Evolutionary conservation across 2,888 invertebrate genomes (phyloP), one percentile per base, ranked within the genome.

Genomic region (Harpagoxenus sublaevis): DNA sequence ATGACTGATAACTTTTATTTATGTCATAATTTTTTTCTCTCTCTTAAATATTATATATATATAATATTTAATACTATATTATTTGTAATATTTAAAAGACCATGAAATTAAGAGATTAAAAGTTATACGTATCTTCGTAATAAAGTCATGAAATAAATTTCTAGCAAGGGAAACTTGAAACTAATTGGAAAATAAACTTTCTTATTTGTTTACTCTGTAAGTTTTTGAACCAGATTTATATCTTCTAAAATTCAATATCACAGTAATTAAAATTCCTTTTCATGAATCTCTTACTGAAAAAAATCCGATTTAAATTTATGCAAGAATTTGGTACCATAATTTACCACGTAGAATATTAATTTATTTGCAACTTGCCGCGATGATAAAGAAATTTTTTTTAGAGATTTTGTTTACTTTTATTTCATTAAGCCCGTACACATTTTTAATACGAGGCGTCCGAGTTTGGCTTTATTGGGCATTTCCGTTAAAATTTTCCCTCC

Each of bases 401-500:
- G 18, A 39, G 10, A 39, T 65, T n/a, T 31, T 12, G 1, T 66
- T 31, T 15, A 9, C 2, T 28, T 28, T 45, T 48, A 45, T 60
- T 73, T 60, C 18, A 62, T 73, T 45, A 12, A 23, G 0, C 4
- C n/a, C 0, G 1, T 23, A 1, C 4, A 57, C 1, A 45, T 28
- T 60, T 48, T 73, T 48, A 18, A 48, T 18, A 48, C n/a, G n/a
- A 45, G 10, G 12, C 35, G 9, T 35, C 31, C 45, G 48, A 68
- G 57, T 73, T 45, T 9, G 57, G 23, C 45, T 70, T 71, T 35
- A 83, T 84, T 77, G 45, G 65, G 60, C 77, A 87, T 88, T 89
- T 89, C 84, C 90, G 90, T 89, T 90, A 90, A 88, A 87, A 71
- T 77, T 84, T 74, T 45, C 62, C 77, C 68, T 45, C 83, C 18